Conservation (phyloP, 23 tunicate species). For the Styela clava region DNA sequence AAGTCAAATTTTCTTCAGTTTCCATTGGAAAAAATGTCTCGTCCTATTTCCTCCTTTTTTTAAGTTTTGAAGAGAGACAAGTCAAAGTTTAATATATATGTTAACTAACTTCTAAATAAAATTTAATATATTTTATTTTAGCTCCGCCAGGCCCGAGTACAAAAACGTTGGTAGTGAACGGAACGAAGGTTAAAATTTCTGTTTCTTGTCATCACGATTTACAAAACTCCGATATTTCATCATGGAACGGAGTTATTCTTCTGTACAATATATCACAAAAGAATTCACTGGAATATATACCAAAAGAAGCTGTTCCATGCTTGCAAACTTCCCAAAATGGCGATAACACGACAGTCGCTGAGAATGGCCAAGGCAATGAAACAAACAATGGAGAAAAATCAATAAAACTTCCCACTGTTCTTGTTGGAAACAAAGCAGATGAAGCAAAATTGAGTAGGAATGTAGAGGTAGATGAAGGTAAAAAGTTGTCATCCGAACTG, state of each 20-base stretch:
- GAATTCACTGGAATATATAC: not conserved
- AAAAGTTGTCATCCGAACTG: slow-evolving; percentile 43
- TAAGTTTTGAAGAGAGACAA: too few relatives aligned
- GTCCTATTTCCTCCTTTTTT: too few relatives aligned
- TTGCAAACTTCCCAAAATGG: not conserved
- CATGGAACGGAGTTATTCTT: not conserved
- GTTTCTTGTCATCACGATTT: not conserved
- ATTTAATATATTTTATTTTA: too few relatives aligned
- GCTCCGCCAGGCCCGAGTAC: slow-evolving; percentile 16
- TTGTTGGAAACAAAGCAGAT: slow-evolving; percentile 87
- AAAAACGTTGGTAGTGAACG: not conserved
- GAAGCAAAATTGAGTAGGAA: slow-evolving; percentile 70
- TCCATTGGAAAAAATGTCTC: too few relatives aligned
- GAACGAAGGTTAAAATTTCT: not conserved
- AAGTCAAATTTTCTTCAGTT: too few relatives aligned
- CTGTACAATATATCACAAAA: slow-evolving; percentile 16
- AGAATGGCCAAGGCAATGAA: slow-evolving; percentile 30
- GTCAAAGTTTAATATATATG: too few relatives aligned
- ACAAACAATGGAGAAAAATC: slow-evolving; percentile 20
- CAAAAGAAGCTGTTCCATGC: slow-evolving; percentile 1
- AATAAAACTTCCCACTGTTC: slow-evolving; percentile 41
- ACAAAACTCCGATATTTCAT: not conserved
- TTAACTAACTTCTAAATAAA: too few relatives aligned
- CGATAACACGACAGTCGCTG: not conserved
- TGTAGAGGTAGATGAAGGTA: slow-evolving; percentile 49